These are phyloP conservation scores for Amphilophus citrinellus DNA, from an alignment of 2,113 vertebrate species.

Conservation along the genomic window DNA sequence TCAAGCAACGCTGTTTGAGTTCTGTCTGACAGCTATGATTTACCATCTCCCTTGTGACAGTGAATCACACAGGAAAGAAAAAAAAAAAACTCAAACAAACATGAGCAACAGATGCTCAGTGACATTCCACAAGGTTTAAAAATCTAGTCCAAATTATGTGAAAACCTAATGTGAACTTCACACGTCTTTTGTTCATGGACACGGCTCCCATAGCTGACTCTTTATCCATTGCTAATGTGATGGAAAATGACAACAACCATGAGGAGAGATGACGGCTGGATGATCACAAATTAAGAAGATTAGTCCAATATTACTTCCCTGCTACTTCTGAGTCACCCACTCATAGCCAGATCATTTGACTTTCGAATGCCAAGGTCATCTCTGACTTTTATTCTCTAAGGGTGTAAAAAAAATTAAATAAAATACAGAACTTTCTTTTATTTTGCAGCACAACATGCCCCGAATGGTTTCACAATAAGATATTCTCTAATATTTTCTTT, in stretches of 20 bases:
- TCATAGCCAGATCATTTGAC: slow-evolving; percentile 61
- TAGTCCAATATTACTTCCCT: slow-evolving; percentile 74
- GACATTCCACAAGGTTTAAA: slow-evolving; percentile 2
- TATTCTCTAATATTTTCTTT: not conserved
- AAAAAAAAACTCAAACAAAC: slow-evolving; percentile 23
- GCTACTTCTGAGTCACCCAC: slow-evolving; percentile 68
- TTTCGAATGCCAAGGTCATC: slow-evolving; percentile 45
- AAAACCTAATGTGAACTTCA: slow-evolving; percentile 40
- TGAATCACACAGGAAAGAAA: slow-evolving; percentile 17
- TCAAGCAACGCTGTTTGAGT: slow-evolving; percentile 42
- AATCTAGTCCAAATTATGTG: not conserved
- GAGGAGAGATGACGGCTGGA: slow-evolving; percentile 68
- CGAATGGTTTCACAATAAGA: not conserved
- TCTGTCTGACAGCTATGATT: slow-evolving; percentile 48
- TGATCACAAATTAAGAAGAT: slow-evolving; percentile 80
- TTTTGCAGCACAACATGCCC: not conserved
- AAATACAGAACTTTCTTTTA: not conserved
- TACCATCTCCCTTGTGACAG: slow-evolving; percentile 34
- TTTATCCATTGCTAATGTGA: slow-evolving; percentile 74
- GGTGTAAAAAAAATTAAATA: not conserved
- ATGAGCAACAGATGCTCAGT: not conserved
- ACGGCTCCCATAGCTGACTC: slow-evolving; percentile 38
- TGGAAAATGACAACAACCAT: slow-evolving; percentile 74
- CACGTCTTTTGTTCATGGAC: slow-evolving; percentile 53
- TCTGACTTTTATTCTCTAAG: slow-evolving; percentile 17